These are phyloP conservation scores for Amphiura filiformis DNA, from an alignment of 35 echinoderm and acorn worm genomes.

Conservation along the genomic window DNA sequence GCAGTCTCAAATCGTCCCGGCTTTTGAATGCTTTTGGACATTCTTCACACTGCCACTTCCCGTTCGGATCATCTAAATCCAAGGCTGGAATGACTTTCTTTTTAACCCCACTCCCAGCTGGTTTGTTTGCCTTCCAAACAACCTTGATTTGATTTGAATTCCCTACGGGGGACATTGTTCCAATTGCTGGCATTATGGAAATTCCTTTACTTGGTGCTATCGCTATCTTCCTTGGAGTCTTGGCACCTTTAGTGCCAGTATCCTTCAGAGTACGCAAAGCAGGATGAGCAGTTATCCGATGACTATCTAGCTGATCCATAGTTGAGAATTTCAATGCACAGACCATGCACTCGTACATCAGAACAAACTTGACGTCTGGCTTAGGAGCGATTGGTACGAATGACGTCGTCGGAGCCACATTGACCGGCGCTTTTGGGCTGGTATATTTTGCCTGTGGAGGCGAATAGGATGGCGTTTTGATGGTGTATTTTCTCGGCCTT, in stretches of 20 bases:
- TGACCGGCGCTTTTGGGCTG: no score
- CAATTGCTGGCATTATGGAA: no score
- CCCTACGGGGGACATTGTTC: no score
- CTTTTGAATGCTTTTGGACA: neutral
- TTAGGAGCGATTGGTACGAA: neutral
- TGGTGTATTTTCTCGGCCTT: no score
- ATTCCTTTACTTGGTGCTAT: no score
- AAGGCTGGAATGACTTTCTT: no score
- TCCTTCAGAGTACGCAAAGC: neutral
- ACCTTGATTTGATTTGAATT: no score
- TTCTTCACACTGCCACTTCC: neutral
- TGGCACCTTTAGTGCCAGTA: neutral
- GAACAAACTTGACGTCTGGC: neutral
- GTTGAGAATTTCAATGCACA: neutral
- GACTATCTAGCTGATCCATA: neutral
- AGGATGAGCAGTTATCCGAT: neutral
- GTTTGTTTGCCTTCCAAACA: no score
- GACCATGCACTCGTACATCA: neutral
- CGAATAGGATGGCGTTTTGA: no score
- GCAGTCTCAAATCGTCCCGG: neutral
- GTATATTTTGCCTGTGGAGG: no score
- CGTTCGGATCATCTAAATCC: no score
- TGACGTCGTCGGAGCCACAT: neutral
- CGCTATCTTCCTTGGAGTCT: neutral
- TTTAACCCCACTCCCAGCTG: no score